These are phyloP conservation scores for Bembecia ichneumoniformis DNA, from an alignment of 2,888 invertebrate genomes.

Conservation along the genomic window DNA sequence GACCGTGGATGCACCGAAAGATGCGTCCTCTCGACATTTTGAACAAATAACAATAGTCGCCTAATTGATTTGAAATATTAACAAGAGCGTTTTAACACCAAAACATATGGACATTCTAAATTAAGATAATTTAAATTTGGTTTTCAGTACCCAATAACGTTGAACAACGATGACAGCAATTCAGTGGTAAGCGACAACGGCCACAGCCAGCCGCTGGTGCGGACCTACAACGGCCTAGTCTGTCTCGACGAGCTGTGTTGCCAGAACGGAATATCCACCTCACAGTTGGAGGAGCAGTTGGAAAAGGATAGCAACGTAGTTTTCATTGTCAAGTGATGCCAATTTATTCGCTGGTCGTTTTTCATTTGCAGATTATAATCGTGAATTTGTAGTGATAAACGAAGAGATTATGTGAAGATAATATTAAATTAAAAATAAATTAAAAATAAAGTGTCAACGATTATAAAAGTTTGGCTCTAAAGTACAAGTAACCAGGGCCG, in stretches of 20 bases:
- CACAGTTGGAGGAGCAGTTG: constrained; percentile 82
- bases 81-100: too few relatives aligned
- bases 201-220: constrained; percentile 49
- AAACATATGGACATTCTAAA: too few relatives aligned
- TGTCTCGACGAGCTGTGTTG: constrained; percentile 91
- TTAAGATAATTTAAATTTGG: too few relatives aligned
- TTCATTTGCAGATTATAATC: neutral
- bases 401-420: neutral
- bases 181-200: constrained; percentile 44
- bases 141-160: constrained; percentile 65
- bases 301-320: constrained; percentile 83
- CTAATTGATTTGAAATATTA: too few relatives aligned
- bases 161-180: constrained; percentile 46
- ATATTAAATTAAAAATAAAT: too few relatives aligned
- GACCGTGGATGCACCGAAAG: too few relatives aligned
- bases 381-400: neutral
- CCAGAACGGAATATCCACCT: constrained; percentile 77
- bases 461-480: too few relatives aligned
- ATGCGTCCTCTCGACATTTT: too few relatives aligned
- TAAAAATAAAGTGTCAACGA: too few relatives aligned
- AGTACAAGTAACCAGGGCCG: too few relatives aligned
- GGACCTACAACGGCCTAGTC: constrained; percentile 58
- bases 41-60: too few relatives aligned
- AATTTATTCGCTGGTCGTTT: neutral
- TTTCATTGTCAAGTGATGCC: constrained; percentile 62